A percentile compares a stretch with the other conserved stretches of the same genome.
Conservation (phyloP, 1,140 invertebrate genomes). For the Drosophila carrolli region DNA sequence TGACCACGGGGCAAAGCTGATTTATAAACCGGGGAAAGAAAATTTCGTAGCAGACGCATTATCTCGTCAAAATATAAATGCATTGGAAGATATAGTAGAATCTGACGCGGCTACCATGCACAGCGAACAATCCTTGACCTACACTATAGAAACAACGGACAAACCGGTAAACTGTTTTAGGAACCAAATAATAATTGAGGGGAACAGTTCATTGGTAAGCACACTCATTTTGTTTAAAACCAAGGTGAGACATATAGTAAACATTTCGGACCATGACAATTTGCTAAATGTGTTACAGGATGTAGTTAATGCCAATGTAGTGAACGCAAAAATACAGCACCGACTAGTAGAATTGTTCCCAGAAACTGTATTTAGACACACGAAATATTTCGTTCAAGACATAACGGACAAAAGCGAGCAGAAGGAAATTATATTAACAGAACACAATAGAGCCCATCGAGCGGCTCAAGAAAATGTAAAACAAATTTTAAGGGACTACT, state of each 20-base stretch:
- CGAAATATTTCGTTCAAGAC: not conserved
- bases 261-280: not conserved
- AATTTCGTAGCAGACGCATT: no score
- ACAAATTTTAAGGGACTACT: constrained; percentile 4
- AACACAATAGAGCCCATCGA: not conserved
- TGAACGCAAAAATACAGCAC: constrained; percentile 8
- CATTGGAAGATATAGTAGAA: no score
- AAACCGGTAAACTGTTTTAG: constrained; percentile 3
- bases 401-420: constrained; percentile 1
- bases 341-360: not conserved
- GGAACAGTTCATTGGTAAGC: not conserved
- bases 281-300: not conserved
- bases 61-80: no score
- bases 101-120: no score
- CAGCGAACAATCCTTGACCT: not conserved
- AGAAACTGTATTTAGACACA: not conserved
- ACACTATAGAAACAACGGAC: constrained; percentile 1
- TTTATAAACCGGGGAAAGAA: no score
- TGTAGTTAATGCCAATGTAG: not conserved
- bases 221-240: constrained; percentile 6
- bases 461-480: not conserved
- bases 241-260: not conserved
- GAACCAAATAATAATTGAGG: constrained; percentile 7
- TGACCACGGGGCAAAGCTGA: no score
- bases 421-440: not conserved